Evolutionary conservation across 2,797 vertebrate genomes (phyloP).

Genomic region (Enteromius radiatus): DNA sequence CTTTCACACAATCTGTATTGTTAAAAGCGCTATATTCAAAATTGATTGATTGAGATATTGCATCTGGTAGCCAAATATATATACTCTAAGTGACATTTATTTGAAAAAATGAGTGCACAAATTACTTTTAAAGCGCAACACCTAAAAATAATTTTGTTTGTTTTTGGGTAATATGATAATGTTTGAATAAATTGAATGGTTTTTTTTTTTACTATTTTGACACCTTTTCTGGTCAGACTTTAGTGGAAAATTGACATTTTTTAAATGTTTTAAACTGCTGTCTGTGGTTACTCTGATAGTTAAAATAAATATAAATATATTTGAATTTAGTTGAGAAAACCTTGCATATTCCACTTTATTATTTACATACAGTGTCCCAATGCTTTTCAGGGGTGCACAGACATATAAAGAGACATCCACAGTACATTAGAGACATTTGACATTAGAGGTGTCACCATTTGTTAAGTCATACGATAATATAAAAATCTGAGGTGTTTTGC

Average conservation of each 20-base stretch:
- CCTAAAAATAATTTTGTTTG: too few relatives aligned
- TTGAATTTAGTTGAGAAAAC: background rate
- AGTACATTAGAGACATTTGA: background rate
- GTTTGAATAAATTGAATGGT: too few relatives aligned
- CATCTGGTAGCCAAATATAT: background rate
- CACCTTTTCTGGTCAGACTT: background rate
- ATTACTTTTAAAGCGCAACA: background rate
- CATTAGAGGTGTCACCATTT: background rate
- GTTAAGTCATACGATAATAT: background rate
- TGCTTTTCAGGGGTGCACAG: background rate
- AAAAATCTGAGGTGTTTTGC: background rate
- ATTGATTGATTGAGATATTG: background rate
- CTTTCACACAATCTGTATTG: too few relatives aligned
- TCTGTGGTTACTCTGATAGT: slow-evolving; percentile 1
- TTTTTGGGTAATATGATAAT: background rate
- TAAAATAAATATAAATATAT: background rate
- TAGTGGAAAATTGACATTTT: background rate
- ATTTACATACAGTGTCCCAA: background rate
- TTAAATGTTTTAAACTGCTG: background rate
- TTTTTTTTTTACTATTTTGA: background rate
- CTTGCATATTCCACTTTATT: background rate
- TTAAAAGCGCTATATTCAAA: too few relatives aligned
- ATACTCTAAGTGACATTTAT: background rate
- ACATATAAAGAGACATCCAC: background rate
- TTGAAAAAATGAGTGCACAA: background rate